These are phyloP conservation scores for Lycocorax pyrrhopterus DNA, from an alignment of 2,113 vertebrate species.

Conservation along the genomic window DNA sequence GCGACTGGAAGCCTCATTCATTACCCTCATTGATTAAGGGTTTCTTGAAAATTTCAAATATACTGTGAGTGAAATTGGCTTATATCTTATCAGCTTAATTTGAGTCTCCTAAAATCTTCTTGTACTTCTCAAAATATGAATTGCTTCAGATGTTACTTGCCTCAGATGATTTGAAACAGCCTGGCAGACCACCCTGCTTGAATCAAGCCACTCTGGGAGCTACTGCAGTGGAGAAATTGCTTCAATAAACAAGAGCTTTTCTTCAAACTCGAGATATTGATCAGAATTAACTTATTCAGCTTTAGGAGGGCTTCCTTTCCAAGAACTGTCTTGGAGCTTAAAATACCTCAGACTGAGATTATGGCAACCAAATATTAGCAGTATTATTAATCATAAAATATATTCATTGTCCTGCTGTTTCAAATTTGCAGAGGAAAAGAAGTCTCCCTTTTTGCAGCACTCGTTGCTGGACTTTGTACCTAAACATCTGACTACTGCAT, in stretches of 20 bases:
- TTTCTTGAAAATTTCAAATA: background rate
- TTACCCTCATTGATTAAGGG: background rate
- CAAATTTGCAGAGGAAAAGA: background rate
- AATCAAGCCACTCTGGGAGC: background rate
- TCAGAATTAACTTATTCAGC: background rate
- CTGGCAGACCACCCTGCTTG: background rate
- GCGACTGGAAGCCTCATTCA: background rate
- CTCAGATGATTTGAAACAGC: background rate
- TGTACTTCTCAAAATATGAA: background rate
- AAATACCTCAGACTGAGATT: background rate
- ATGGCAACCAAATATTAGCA: background rate
- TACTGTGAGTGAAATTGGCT: background rate
- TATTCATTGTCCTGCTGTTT: background rate
- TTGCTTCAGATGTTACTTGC: background rate
- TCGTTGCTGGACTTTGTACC: background rate
- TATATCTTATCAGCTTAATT: background rate
- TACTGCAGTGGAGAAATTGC: background rate
- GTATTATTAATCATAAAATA: background rate
- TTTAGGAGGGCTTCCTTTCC: background rate
- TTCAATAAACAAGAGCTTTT: background rate
- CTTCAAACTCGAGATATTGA: background rate
- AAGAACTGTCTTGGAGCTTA: background rate
- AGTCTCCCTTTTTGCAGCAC: background rate
- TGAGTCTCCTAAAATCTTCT: background rate
- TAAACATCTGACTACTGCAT: background rate